Evolutionary conservation across 2,113 vertebrate genomes (phyloP), one percentile per base, ranked within the genome.

Genomic region (Mola mola): DNA sequence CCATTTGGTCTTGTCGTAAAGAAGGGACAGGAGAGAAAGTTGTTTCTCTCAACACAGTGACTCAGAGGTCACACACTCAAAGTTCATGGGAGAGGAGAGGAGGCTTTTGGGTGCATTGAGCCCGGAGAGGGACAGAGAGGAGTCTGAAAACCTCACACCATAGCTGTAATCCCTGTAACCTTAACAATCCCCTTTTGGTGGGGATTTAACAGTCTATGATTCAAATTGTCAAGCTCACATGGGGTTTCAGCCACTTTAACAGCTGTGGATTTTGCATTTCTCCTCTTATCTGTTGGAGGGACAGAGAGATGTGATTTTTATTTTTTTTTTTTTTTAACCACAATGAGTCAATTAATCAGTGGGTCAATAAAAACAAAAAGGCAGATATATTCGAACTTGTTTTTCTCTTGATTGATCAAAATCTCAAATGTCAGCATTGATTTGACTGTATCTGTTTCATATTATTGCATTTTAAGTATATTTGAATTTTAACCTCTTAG

Each of bases 151-250:
- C 55, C 22, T 69, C 65, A 33, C 43, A 22, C 28, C 56, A 56
- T 73, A 82, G 72, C 75, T 85, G 77, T 59, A 46, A 66, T 71
- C 34, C 15, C 24, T 67, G 48, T 68, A 64, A 40, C 58, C 58
- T 70, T 79, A 31, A 75, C 72, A 74, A 56, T 55, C 52, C 47
- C 28, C 31, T 55, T 75, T 48, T 75, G 64, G 68, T 17, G 38
- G 52, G 52, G 46, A 76, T 83, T 86, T 75, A 74, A 55, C 33
- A 38, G 42, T 2, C 24, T 26, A 42, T 57, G 37, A 65, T 26
- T 29, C 29, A 5, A 66, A 26, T 41, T 41, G 16, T 29, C 28
- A 29, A n/a, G n/a, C n/a, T n/a, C n/a, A n/a, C n/a, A n/a, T n/a
- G n/a, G n/a, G 28, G 28, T 5, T 5, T 29, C 28, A 29, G 28